Evolutionary conservation across 2,797 vertebrate species (phyloP), one percentile per base, ranked within the genome.

Genomic region (Hyperoplus lanceolatus): DNA sequence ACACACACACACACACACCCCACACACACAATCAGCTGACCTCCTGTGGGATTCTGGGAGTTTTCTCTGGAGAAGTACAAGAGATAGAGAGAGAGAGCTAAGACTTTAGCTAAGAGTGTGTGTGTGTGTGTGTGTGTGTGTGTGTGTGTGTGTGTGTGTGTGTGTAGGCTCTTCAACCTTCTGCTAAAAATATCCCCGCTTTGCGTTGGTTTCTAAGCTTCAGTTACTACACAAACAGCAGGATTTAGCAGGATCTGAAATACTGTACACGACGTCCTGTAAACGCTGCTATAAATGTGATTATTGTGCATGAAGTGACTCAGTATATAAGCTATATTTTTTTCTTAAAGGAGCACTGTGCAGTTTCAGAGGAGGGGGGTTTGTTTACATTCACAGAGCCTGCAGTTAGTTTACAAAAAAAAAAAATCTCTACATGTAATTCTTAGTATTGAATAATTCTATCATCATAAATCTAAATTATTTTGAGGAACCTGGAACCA

Each of bases 41-140:
- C 84, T 92, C 82, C 80, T 89, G 79, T 1, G 69, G 90, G 81
- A 91, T 87, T 89, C 73, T 72, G 71, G 84, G 84, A 89, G 84
- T 80, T 90, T 88, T 81, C 74, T 89, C 81, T 83, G 56, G 81
- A 88, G 90, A 61, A 86, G 78, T 29, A 48, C 54, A 69, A 61
- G 72, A 85, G 70, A 63, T 46, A 10, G 39, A 73, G 77, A 29
- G 29, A 29, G 29, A 29, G 29, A 29, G n/a, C n/a, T n/a, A n/a
- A n/a, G n/a, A n/a, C n/a, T n/a, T n/a, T n/a, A 50, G 58, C 59
- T 67, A 80, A 87, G 71, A 80, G n/a, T n/a, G n/a, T n/a, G 29
- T 29, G 29, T 29, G 29, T 29, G 29, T 29, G 29, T 29, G 29
- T 29, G 29, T 29, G 29, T 29, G 29, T 29, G 29, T 29, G 29